Base-by-base conservation (phyloP, 37 sponge, comb jelly and placozoan species). In the Petrosia ficiformis region DNA sequence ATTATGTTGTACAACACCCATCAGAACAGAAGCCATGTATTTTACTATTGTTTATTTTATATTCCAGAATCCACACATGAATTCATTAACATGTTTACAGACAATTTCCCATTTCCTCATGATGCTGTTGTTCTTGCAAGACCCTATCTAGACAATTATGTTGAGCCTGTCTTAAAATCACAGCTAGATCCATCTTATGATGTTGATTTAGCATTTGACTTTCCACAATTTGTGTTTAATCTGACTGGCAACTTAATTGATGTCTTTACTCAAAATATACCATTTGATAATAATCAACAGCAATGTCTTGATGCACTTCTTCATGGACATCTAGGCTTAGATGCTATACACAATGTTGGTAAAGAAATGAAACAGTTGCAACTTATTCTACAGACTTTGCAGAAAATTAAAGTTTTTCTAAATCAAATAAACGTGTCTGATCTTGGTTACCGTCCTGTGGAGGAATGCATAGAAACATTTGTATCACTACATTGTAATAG, bases 51-150 rank as follows among this genome's bases (percentile, higher is more conserved):
- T n/a, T n/a, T n/a, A n/a, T n/a, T n/a, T n/a, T n/a, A n/a, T n/a
- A n/a, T n/a, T n/a, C n/a, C n/a, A n/a, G n/a, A n/a, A 26, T 6
- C 28, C 14, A 11, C n/a, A 26, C 28, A 61, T 61, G 28, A 61
- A n/a, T 26, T 61, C 6, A 5, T 61, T 24, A n/a, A 5, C 5
- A 26, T n/a, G 11, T 61, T 61, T 29, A 61, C 26, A n/a, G 28
- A 61, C 63, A 61, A 26, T 26, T n/a, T 61, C 6, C 63, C 63
- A 61, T 26, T 61, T 61, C 63, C 63, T 26, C 63, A 11, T 61
- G 25, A 61, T 61, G 5, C n/a, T 5, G 6, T 5, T 6, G 28
- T 22, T 6, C 28, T 11, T 24, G 22, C 28, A n/a, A 26, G 28
- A 61, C 26, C 6, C 22, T 61, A 61, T 61, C 28, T 61, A n/a